Conservation (phyloP, 2,888 invertebrate species). For the Andrena bucephala region DNA sequence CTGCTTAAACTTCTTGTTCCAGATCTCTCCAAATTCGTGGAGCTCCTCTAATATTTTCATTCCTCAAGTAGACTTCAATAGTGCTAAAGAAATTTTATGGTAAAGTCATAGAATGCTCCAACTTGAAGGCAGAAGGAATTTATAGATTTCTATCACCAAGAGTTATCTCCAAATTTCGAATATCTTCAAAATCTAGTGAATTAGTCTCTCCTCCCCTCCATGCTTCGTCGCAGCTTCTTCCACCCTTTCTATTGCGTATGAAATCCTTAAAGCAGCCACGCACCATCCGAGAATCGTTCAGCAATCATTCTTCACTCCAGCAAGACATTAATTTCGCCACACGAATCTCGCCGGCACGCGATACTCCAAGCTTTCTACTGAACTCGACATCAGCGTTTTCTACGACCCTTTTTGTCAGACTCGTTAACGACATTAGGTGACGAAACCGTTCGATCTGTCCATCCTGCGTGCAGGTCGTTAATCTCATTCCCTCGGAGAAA, state of each 20-base stretch:
- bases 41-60: no score
- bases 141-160: no score
- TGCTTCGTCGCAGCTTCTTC: neutral
- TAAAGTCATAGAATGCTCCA: no score
- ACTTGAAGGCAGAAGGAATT: no score
- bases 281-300: constrained; percentile 1
- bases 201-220: neutral
- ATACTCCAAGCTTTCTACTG: constrained; percentile 29
- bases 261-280: neutral
- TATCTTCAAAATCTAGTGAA: neutral
- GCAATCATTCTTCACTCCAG: constrained; percentile 17
- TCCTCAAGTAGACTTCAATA: no score
- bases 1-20: no score
- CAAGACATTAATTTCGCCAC: constrained; percentile 34
- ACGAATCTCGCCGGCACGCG: constrained; percentile 12
- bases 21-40: no score
- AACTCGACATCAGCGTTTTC: constrained; percentile 9
- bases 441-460: constrained; percentile 35
- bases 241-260: neutral
- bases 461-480: constrained; percentile 9
- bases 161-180: no score
- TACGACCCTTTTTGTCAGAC: constrained; percentile 31
- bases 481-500: neutral
- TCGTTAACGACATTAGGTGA: constrained; percentile 32
- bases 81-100: no score